phyloP scores from a whole-genome alignment of 2,888 invertebrate genomes.

The Andrena dorsata region DNA sequence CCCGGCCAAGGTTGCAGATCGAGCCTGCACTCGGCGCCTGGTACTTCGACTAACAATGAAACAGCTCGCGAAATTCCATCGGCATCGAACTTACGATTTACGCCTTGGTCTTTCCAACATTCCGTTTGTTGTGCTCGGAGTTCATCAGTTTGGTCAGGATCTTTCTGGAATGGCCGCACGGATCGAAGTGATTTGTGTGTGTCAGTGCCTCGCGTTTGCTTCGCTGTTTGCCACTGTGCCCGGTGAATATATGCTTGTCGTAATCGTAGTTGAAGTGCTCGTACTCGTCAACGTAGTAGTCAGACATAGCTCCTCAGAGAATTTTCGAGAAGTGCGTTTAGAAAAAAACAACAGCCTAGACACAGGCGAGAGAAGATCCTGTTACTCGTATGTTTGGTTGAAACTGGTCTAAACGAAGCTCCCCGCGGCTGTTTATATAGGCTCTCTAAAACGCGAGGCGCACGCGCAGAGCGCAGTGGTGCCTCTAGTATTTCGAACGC shows the following conservation, averaged over 20 bases:
- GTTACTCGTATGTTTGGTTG: slow-evolving; percentile 3
- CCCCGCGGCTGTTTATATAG: slow-evolving; percentile 73
- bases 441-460: slow-evolving; percentile 24
- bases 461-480: slow-evolving; percentile 64
- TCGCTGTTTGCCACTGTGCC: slow-evolving; percentile 96
- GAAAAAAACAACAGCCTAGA: slow-evolving; percentile 15
- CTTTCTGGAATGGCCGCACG: slow-evolving; percentile 97
- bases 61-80: not conserved
- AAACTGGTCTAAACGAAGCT: slow-evolving; percentile 36
- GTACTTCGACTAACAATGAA: not conserved
- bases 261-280: slow-evolving; percentile 97
- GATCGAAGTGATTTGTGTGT: slow-evolving; percentile 96
- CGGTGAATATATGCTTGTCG: slow-evolving; percentile 94
- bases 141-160: slow-evolving; percentile 94
- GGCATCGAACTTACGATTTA: slow-evolving; percentile 63
- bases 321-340: slow-evolving; percentile 13
- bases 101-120: slow-evolving; percentile 81
- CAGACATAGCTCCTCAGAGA: slow-evolving; percentile 88
- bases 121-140: slow-evolving; percentile 92
- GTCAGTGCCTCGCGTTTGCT: slow-evolving; percentile 94
- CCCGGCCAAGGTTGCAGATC: slow-evolving; percentile 56
- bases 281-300: slow-evolving; percentile 94
- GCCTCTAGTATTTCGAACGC: slow-evolving; percentile 37
- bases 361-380: not conserved
- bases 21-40: slow-evolving; percentile 19